A percentile compares a stretch with the other conserved stretches of the same genome.
Evolutionary conservation across 2,113 vertebrate genomes (phyloP).

Genomic region (Platichthys stellatus): DNA sequence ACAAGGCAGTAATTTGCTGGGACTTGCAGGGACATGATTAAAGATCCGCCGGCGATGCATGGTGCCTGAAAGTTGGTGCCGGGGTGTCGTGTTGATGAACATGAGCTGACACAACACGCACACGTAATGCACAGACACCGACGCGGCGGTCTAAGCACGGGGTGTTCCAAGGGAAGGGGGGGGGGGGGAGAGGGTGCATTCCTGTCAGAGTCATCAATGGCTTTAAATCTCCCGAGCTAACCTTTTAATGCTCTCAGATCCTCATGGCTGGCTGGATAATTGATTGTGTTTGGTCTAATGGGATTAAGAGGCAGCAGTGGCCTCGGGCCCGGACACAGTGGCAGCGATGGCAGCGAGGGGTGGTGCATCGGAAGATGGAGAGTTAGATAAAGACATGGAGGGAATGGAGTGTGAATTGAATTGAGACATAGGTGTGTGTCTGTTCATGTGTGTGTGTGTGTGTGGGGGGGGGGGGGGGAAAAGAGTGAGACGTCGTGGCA

Average conservation of each 20-base stretch:
- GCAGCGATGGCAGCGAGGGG: conserved; percentile 28
- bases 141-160: not conserved
- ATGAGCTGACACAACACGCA: conserved; percentile 50
- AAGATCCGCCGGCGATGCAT: conserved; percentile 71
- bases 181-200: conserved; percentile 39
- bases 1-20: conserved; percentile 80
- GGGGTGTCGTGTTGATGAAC: conserved; percentile 71
- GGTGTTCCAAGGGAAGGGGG: not conserved
- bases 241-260: conserved; percentile 80
- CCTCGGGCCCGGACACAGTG: conserved; percentile 71
- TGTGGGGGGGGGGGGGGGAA: not conserved
- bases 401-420: conserved; percentile 39
- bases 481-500: not conserved
- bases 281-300: conserved; percentile 81
- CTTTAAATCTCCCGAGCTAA: conserved; percentile 78
- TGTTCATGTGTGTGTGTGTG: not conserved
- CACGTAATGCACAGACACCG: conserved; percentile 8
- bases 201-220: conserved; percentile 74
- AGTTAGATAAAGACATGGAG: conserved; percentile 31
- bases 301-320: conserved; percentile 78
- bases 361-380: conserved; percentile 55
- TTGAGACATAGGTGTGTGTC: conserved; percentile 1
- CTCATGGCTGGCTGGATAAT: conserved; percentile 79
- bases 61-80: conserved; percentile 63
- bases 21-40: conserved; percentile 81